Evolutionary conservation across 2,888 invertebrate genomes (phyloP).

Genomic region (Sipunculus nudus): DNA sequence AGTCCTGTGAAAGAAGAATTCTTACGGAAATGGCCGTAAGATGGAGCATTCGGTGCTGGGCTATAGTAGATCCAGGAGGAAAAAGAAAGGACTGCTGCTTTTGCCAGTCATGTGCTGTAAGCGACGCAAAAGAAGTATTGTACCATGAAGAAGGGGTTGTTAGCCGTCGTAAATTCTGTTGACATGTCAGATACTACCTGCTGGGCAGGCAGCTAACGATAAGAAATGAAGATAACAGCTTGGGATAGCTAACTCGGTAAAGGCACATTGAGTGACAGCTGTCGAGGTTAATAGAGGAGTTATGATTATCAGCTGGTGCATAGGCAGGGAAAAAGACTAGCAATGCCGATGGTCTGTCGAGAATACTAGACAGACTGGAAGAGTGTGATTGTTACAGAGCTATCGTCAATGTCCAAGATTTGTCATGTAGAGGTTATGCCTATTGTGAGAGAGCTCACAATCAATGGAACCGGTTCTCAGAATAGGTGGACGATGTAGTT

Average conservation of each 20-base stretch:
- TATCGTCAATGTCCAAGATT: background rate
- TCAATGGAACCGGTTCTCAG: no score
- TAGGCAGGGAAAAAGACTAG: background rate
- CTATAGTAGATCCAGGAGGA: background rate
- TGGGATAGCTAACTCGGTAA: background rate
- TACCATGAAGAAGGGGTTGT: background rate
- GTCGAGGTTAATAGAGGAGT: background rate
- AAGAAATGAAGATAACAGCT: background rate
- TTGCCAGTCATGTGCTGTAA: background rate
- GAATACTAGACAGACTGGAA: background rate
- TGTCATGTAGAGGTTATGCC: background rate
- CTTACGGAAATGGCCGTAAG: no score
- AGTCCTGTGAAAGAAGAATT: no score
- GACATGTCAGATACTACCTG: background rate
- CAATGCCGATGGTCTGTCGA: constrained; percentile 3
- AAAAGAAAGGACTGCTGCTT: background rate
- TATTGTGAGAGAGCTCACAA: background rate
- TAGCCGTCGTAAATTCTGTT: background rate
- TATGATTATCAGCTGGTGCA: constrained; percentile 1
- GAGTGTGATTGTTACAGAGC: background rate
- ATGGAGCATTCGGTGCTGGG: background rate
- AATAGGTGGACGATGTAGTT: no score
- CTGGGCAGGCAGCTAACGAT: background rate
- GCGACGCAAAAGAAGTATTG: background rate
- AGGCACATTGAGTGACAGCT: background rate